Evolutionary conservation across 2,797 vertebrate genomes (phyloP).

Genomic region (Amphiprion clarkii): DNA sequence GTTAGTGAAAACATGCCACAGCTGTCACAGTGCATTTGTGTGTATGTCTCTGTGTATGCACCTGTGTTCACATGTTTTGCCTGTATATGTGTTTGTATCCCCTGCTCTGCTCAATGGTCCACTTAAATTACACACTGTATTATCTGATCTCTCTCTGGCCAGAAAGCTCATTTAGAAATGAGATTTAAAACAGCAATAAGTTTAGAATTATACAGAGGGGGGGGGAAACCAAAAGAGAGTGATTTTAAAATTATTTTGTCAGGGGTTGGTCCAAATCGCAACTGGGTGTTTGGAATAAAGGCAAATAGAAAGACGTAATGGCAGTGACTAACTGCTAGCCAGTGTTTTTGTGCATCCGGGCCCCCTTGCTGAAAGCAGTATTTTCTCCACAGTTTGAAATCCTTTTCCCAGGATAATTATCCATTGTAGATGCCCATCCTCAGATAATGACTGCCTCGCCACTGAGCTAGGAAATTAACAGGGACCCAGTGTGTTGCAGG

Average conservation of each 20-base stretch:
- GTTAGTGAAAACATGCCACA: slow-evolving; percentile 44
- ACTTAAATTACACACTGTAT: slow-evolving; percentile 75
- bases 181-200: slow-evolving; percentile 76
- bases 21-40: slow-evolving; percentile 20
- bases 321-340: slow-evolving; percentile 70
- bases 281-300: slow-evolving; percentile 55
- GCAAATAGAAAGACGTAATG: slow-evolving; percentile 63
- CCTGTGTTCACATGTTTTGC: slow-evolving; percentile 44
- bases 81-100: slow-evolving; percentile 47
- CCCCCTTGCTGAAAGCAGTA: slow-evolving; percentile 76
- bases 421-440: slow-evolving; percentile 84
- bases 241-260: slow-evolving; percentile 71
- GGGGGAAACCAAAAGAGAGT: slow-evolving; percentile 8
- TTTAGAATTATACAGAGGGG: slow-evolving; percentile 57
- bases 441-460: slow-evolving; percentile 84
- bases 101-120: slow-evolving; percentile 55
- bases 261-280: slow-evolving; percentile 69
- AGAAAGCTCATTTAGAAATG: slow-evolving; percentile 77
- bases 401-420: slow-evolving; percentile 84
- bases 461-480: slow-evolving; percentile 85
- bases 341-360: slow-evolving; percentile 69
- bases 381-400: slow-evolving; percentile 82
- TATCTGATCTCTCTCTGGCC: slow-evolving; percentile 72
- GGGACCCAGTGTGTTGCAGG: slow-evolving; percentile 72
- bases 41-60: slow-evolving; percentile 29